A percentile compares a stretch with the other conserved stretches of the same genome.
Evolutionary conservation across 1,140 invertebrate species (phyloP).

Genomic region (Agraylea sexmaculata): DNA sequence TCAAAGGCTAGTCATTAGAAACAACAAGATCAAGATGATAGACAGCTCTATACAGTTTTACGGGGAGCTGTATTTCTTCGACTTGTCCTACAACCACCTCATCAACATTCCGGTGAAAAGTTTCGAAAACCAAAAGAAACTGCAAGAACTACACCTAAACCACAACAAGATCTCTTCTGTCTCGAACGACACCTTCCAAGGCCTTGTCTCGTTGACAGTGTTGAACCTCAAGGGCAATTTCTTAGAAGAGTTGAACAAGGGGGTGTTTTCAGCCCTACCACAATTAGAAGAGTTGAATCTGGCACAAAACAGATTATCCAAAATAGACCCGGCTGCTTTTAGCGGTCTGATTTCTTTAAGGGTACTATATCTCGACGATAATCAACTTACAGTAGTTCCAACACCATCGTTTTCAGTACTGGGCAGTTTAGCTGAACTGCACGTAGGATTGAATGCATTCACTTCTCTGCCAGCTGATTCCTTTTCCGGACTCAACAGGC

Average conservation of each 20-base stretch:
- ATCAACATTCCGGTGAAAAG: conserved; percentile 64
- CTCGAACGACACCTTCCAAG: conserved; percentile 65
- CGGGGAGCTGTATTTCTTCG: conserved; percentile 66
- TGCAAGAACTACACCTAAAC: conserved; percentile 70
- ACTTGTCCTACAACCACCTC: conserved; percentile 73
- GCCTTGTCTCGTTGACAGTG: conserved; percentile 62
- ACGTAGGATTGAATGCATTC: conserved; percentile 73
- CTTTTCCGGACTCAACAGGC: conserved; percentile 59
- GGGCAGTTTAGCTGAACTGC: conserved; percentile 65
- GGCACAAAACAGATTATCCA: conserved; percentile 72
- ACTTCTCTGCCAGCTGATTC: conserved; percentile 57
- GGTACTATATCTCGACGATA: conserved; percentile 74
- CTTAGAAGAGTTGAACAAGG: conserved; percentile 61
- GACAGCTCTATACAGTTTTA: conserved; percentile 81
- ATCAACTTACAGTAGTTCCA: conserved; percentile 64
- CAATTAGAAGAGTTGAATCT: conserved; percentile 77
- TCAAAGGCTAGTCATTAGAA: conserved; percentile 66
- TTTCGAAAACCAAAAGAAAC: conserved; percentile 66
- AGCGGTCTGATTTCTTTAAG: conserved; percentile 60
- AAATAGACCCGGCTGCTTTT: conserved; percentile 68
- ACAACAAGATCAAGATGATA: conserved; percentile 77
- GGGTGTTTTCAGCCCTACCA: conserved; percentile 60
- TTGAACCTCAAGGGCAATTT: conserved; percentile 74
- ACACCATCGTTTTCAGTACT: conserved; percentile 57
- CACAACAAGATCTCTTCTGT: conserved; percentile 75